Evolutionary conservation across 2,797 vertebrate genomes (phyloP).

Genomic region (Smutsia temminckii): DNA sequence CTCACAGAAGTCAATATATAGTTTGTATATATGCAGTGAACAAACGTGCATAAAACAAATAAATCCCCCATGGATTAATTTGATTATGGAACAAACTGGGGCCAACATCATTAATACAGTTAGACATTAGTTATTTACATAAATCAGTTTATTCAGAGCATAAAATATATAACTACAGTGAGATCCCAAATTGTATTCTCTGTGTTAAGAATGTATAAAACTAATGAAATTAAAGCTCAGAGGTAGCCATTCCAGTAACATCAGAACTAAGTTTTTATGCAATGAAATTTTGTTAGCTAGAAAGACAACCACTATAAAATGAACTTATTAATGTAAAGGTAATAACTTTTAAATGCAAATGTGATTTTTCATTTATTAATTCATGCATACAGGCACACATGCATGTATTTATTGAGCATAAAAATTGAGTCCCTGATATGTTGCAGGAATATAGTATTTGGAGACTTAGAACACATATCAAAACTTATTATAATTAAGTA

Average conservation of each 20-base stretch:
- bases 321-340: slow-evolving; percentile 28
- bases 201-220: slow-evolving; percentile 21
- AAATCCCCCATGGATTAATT: not conserved
- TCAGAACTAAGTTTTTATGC: not conserved
- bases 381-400: not conserved
- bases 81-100: not conserved
- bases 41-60: not conserved
- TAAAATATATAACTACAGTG: not conserved
- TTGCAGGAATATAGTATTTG: not conserved
- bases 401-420: not conserved
- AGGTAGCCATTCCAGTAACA: not conserved
- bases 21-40: not conserved
- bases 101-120: not conserved
- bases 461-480: not conserved
- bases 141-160: slow-evolving; percentile 20
- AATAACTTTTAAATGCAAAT: not conserved
- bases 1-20: not conserved
- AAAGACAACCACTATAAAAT: slow-evolving; percentile 44
- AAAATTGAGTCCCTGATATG: not conserved
- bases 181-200: not conserved
- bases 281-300: slow-evolving; percentile 39
- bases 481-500: not conserved
- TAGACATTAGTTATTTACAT: not conserved
- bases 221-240: not conserved
- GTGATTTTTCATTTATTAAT: slow-evolving; percentile 15